Evolutionary conservation across 2,888 invertebrate species (phyloP).

Genomic region (Leptogaster cylindrica): DNA sequence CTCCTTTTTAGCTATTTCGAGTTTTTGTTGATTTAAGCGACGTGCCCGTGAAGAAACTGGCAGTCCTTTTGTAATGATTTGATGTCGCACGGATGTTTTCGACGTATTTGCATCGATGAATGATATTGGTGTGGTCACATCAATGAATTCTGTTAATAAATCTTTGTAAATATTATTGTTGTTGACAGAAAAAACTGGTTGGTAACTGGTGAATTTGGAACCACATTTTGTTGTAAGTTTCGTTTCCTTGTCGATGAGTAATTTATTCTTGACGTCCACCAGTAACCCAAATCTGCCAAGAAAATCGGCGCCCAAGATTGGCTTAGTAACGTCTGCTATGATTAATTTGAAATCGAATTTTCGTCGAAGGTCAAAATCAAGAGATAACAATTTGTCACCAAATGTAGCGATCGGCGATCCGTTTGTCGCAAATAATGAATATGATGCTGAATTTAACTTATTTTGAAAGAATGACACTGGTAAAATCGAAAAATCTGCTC

Average conservation of each 20-base stretch:
- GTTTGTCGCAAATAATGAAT: neutral
- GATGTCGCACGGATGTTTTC: slow-evolving; percentile 13
- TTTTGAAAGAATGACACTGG: neutral
- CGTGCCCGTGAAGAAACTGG: slow-evolving; percentile 18
- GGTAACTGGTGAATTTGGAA: slow-evolving; percentile 23
- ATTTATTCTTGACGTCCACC: slow-evolving; percentile 28
- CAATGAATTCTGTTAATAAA: slow-evolving; percentile 34
- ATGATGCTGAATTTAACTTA: neutral
- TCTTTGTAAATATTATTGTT: slow-evolving; percentile 29
- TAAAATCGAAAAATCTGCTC: neutral
- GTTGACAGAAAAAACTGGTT: slow-evolving; percentile 34
- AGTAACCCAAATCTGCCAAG: slow-evolving; percentile 19
- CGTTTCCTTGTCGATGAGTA: slow-evolving; percentile 32
- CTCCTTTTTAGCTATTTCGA: slow-evolving; percentile 33
- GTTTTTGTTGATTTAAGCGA: slow-evolving; percentile 33
- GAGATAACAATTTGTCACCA: neutral
- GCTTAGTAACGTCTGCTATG: no score
- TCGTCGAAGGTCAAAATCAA: neutral
- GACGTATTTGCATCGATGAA: slow-evolving; percentile 2
- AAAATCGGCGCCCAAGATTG: slow-evolving; percentile 36
- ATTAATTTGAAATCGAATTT: neutral
- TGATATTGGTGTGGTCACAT: slow-evolving; percentile 26
- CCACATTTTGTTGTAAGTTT: slow-evolving; percentile 25
- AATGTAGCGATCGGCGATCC: neutral
- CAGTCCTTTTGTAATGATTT: slow-evolving; percentile 22